Conservation (phyloP, 1,140 invertebrate genomes). For the Drosophila busckii region DNA sequence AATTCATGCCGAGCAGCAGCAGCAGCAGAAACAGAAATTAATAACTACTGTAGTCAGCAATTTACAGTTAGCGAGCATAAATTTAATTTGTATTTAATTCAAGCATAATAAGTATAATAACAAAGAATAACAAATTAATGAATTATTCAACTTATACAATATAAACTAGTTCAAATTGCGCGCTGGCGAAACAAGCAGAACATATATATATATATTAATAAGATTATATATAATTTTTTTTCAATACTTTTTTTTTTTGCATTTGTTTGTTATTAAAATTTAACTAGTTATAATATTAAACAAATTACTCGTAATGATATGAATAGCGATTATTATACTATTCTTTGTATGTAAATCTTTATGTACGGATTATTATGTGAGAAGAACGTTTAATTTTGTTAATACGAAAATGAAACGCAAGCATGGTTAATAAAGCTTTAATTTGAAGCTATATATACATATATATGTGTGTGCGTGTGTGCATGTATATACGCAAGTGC, state of each 20-base stretch:
- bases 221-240: constrained; percentile 10
- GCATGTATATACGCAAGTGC: constrained; percentile 21
- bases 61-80: too few species aligned
- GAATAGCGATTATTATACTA: constrained; percentile 6
- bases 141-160: constrained; percentile 13
- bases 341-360: constrained; percentile 59
- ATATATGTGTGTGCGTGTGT: constrained; percentile 51
- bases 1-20: too few species aligned
- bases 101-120: constrained; percentile 31
- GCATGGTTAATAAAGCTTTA: constrained; percentile 79
- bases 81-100: constrained; percentile 34
- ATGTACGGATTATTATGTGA: constrained; percentile 69
- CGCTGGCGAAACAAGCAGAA: constrained; percentile 14
- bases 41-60: too few species aligned
- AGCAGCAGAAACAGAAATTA: too few species aligned
- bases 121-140: neutral
- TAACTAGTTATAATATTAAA: constrained; percentile 56
- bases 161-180: constrained; percentile 25
- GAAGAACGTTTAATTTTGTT: constrained; percentile 75
- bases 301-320: constrained; percentile 12
- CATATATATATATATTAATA: constrained; percentile 8
- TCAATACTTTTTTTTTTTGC: constrained; percentile 33
- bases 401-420: constrained; percentile 75
- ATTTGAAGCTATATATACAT: constrained; percentile 77
- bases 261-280: constrained; percentile 14